Evolutionary conservation across 2,113 vertebrate genomes (phyloP).

Genomic region (Aphelocoma coerulescens): DNA sequence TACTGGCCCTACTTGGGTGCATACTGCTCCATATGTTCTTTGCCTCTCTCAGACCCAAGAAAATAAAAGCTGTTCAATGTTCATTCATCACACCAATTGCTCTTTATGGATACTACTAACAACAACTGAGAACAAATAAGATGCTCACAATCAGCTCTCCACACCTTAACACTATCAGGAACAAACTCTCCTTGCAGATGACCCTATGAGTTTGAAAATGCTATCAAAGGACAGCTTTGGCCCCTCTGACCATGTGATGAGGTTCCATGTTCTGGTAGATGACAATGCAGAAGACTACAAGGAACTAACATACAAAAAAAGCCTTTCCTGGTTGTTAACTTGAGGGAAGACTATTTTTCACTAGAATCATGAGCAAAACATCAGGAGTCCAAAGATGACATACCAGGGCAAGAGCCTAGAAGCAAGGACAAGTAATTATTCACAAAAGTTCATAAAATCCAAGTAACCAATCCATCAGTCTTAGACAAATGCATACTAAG

Average conservation of each 20-base stretch:
- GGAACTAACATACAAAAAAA: not conserved
- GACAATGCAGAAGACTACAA: not conserved
- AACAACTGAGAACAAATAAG: not conserved
- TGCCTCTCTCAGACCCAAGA: not conserved
- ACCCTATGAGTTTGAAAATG: not conserved
- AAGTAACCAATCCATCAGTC: not conserved
- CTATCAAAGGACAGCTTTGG: not conserved
- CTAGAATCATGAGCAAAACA: not conserved
- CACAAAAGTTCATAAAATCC: not conserved
- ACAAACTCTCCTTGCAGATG: not conserved
- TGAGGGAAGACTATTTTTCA: not conserved
- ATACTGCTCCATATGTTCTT: not conserved
- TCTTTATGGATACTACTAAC: not conserved
- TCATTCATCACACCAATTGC: not conserved
- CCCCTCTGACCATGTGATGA: not conserved
- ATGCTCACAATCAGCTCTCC: not conserved
- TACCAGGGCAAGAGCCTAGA: not conserved
- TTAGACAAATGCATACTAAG: not conserved
- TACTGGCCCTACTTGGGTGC: too few relatives aligned
- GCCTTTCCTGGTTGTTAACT: not conserved
- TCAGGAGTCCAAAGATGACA: not conserved
- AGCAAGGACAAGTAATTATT: not conserved
- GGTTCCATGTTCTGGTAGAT: rapidly evolving
- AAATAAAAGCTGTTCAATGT: not conserved
- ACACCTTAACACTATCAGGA: not conserved